Evolutionary conservation across 2,797 vertebrate genomes (phyloP), one percentile per base, ranked within the genome.

Genomic region (Serranus cabrilla): DNA sequence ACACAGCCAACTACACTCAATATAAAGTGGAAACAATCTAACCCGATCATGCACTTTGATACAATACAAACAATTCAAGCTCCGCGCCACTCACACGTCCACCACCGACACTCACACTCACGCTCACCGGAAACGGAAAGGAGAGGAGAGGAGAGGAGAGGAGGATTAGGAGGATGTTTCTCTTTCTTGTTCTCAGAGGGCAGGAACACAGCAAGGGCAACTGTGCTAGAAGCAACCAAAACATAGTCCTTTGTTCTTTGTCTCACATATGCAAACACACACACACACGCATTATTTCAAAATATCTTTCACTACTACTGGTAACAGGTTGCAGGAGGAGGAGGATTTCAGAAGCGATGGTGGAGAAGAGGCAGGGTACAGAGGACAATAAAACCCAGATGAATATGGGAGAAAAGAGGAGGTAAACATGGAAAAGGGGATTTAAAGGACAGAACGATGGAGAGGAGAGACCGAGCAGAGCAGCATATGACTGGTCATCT

Each of bases 401-500:
- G 39, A 60, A 67, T 46, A 7, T 16, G 31, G 7, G 47, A 55
- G 56, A 75, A 56, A 21, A 63, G 62, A 85, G 49, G 76, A 84
- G 74, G 56, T 85, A 68, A 85, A 66, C 67, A 46, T 40, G 34
- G 43, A 78, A 74, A 93, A 95, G 94, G 94, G 93, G 91, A 90
- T 91, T 88, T 92, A 93, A 94, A 94, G 95, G 95, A 95, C 81
- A 94, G 92, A 94, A 89, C 75, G 86, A 81, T 73, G 86, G 84
- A 93, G 89, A 93, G 87, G 93, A 92, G 93, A 93, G 93, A 93
- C 92, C 88, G 92, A 92, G 89, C 76, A 73, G 84, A 91, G 92
- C 89, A 90, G 89, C 93, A 94, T 92, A 93, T 95, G 96, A 96
- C 96, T 96, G 95, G 93, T 83, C 91, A 94, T 96, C 96, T 95